Evolutionary conservation across 2,113 vertebrate species (phyloP).

Genomic region (Macaca fascicularis): DNA sequence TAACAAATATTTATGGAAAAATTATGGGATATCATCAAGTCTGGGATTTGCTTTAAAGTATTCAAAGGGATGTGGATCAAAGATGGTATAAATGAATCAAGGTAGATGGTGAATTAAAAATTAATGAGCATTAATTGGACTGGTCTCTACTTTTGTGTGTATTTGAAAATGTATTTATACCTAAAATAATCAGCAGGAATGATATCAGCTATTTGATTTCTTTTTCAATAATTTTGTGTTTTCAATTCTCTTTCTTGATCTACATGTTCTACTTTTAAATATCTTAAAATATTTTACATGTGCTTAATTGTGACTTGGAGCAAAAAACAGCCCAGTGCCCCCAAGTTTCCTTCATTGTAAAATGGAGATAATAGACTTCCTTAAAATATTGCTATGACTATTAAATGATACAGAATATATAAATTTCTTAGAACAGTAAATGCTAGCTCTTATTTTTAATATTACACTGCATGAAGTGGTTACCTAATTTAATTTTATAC

Average conservation of each 20-base stretch:
- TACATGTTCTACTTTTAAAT: constrained; percentile 11
- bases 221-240: background rate
- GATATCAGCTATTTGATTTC: background rate
- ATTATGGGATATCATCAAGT: background rate
- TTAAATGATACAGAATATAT: background rate
- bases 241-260: constrained; percentile 1
- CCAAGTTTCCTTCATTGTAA: background rate
- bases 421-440: background rate
- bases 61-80: background rate
- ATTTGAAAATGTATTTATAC: background rate
- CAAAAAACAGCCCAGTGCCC: background rate
- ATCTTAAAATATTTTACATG: background rate
- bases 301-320: background rate
- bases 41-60: background rate
- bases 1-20: background rate
- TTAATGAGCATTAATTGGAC: background rate
- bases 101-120: background rate
- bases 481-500: background rate
- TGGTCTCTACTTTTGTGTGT: background rate
- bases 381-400: background rate
- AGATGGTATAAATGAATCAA: background rate
- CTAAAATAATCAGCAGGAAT: background rate
- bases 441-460: background rate
- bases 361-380: background rate
- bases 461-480: background rate